Evolutionary conservation across 2,888 invertebrate genomes (phyloP).

Genomic region (Malachius bipustulatus): DNA sequence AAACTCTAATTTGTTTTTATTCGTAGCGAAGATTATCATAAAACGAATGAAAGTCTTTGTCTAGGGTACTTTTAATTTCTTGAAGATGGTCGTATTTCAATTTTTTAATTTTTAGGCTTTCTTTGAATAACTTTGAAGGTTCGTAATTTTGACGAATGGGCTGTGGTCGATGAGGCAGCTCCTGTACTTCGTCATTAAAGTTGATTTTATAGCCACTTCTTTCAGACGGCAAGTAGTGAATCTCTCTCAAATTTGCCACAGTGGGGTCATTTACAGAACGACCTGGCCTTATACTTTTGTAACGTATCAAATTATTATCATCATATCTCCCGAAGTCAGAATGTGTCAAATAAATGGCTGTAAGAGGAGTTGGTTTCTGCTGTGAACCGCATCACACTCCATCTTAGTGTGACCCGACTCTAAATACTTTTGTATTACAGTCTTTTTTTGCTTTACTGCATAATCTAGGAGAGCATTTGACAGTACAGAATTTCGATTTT

Average conservation of each 20-base stretch:
- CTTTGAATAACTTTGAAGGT: constrained; percentile 3
- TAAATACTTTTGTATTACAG: constrained; percentile 13
- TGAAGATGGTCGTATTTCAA: constrained; percentile 1
- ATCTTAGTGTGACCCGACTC: constrained; percentile 16
- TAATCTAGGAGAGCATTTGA: constrained; percentile 13
- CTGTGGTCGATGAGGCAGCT: not conserved
- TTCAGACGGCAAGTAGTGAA: constrained; percentile 3
- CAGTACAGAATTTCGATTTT: constrained; percentile 12
- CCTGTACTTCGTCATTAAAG: constrained; percentile 3
- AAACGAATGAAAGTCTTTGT: constrained; percentile 1
- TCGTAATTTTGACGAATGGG: not conserved
- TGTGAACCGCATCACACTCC: constrained; percentile 10
- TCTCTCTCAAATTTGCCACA: constrained; percentile 3
- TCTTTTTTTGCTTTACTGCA: constrained; percentile 9
- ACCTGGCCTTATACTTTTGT: constrained; percentile 5
- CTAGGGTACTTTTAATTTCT: constrained; percentile 1
- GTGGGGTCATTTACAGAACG: constrained; percentile 4
- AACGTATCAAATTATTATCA: constrained; percentile 1
- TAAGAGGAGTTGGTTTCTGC: constrained; percentile 5
- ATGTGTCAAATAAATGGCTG: not conserved
- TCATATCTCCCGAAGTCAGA: not conserved
- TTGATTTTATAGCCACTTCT: not conserved
- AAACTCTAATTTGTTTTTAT: too few relatives aligned
- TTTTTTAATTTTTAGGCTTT: constrained; percentile 1
- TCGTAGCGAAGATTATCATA: not conserved